A percentile compares a stretch with the other conserved stretches of the same genome.
Evolutionary conservation across 2,113 vertebrate genomes (phyloP).

Genomic region (Galbula dea): DNA sequence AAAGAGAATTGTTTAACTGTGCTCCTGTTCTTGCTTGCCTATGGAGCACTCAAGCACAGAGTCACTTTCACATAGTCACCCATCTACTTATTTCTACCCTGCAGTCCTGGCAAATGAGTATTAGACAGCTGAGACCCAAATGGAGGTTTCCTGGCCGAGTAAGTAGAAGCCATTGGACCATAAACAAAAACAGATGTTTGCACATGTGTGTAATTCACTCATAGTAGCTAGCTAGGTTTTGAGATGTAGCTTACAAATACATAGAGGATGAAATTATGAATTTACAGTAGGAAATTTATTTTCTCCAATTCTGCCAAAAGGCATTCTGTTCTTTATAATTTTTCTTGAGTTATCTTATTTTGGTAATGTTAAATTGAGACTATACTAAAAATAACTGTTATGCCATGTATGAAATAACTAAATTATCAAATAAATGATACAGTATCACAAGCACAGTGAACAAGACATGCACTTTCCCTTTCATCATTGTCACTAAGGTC

Average conservation of each 20-base stretch:
- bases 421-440: not conserved
- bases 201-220: not conserved
- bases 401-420: not conserved
- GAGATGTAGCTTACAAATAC: not conserved
- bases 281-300: not conserved
- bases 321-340: not conserved
- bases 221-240: not conserved
- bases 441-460: not conserved
- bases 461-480: not conserved
- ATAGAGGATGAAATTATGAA: not conserved
- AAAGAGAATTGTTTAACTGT: not conserved
- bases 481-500: not conserved
- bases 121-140: not conserved
- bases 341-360: not conserved
- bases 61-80: not conserved
- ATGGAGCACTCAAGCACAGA: not conserved
- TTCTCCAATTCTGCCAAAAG: not conserved
- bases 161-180: not conserved
- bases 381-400: not conserved
- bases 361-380: not conserved
- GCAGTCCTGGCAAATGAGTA: not conserved
- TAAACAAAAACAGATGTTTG: conserved; percentile 7
- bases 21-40: not conserved
- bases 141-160: not conserved
- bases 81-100: not conserved